phyloP scores from a whole-genome alignment of 2,797 vertebrate genomes.

The Enoplosus armatus region DNA sequence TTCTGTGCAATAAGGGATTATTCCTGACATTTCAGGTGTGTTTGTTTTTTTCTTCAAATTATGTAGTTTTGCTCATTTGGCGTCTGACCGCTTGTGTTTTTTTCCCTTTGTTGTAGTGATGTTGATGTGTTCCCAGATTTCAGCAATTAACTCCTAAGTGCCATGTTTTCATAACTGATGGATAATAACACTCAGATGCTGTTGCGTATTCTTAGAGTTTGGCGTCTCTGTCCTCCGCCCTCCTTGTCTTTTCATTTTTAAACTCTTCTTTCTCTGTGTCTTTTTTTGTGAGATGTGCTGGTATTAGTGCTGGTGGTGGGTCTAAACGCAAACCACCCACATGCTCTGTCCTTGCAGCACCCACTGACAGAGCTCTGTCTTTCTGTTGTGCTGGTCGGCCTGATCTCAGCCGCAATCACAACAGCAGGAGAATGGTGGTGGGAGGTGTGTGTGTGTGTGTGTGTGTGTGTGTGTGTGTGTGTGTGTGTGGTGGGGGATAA shows the following conservation, averaged over 20 bases:
- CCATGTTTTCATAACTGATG: not conserved
- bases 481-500: conserved; percentile 39
- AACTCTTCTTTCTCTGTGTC: conserved; percentile 11
- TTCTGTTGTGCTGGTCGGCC: conserved; percentile 58
- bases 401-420: conserved; percentile 67
- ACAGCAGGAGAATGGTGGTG: conserved; percentile 60
- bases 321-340: conserved; percentile 81
- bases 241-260: conserved; percentile 37
- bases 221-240: conserved; percentile 18
- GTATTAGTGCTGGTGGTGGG: conserved; percentile 49
- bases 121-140: not conserved
- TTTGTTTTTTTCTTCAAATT: not conserved
- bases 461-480: conserved; percentile 22
- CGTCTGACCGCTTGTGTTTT: not conserved
- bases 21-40: not conserved
- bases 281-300: conserved; percentile 42
- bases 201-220: conserved; percentile 41
- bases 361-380: conserved; percentile 55
- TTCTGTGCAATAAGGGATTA: not conserved
- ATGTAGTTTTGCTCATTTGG: not conserved
- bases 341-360: conserved; percentile 63
- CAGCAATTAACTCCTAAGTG: too few relatives aligned
- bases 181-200: conserved; percentile 26
- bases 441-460: conserved; percentile 55
- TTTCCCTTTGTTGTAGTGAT: not conserved